Percentiles rank a stretch among this genome's conserved stretches.
Evolutionary conservation across 2,888 invertebrate genomes (phyloP).

Genomic region (Noctua janthe): DNA sequence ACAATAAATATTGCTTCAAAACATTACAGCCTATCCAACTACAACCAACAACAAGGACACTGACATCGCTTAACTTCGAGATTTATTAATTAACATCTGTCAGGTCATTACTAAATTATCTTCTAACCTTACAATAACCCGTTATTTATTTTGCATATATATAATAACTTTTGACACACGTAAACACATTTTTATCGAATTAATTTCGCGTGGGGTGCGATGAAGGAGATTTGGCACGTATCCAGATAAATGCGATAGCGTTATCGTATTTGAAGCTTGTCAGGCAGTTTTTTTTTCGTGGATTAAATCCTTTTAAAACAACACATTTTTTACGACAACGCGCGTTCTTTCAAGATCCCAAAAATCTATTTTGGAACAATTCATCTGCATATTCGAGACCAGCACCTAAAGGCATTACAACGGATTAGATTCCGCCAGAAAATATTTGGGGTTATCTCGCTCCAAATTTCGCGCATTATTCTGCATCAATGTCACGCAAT

Average conservation of each 20-base stretch:
- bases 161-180: slow-evolving; percentile 38
- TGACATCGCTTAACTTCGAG: slow-evolving; percentile 2
- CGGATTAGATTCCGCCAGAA: neutral
- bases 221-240: slow-evolving; percentile 54
- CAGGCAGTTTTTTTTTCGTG: slow-evolving; percentile 24
- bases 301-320: slow-evolving; percentile 9
- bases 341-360: neutral
- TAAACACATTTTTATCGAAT: slow-evolving; percentile 62
- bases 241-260: slow-evolving; percentile 55
- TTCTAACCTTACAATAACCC: neutral
- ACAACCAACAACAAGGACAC: slow-evolving; percentile 4
- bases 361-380: neutral
- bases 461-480: slow-evolving; percentile 3
- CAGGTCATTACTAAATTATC: neutral
- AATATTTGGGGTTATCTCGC: neutral
- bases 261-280: slow-evolving; percentile 38
- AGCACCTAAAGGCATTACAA: neutral
- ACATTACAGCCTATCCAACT: slow-evolving; percentile 24
- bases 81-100: slow-evolving; percentile 24
- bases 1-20: slow-evolving; percentile 27
- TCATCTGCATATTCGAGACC: neutral
- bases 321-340: too few relatives aligned
- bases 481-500: slow-evolving; percentile 34
- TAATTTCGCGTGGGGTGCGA: slow-evolving; percentile 45
- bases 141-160: slow-evolving; percentile 21